Evolutionary conservation across 2,113 vertebrate species (phyloP).

Genomic region (Salvelinus namaycush): DNA sequence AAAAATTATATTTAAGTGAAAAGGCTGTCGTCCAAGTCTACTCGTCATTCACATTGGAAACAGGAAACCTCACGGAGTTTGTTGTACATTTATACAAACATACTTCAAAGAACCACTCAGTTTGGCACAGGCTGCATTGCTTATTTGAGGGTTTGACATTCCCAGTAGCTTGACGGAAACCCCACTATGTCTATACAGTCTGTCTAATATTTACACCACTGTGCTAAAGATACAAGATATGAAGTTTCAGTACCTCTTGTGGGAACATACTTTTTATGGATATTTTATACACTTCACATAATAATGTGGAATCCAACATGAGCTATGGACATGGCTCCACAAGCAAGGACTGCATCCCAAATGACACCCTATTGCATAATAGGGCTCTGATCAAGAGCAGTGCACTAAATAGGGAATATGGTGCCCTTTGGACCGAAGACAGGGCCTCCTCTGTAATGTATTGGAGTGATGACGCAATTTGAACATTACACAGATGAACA

Average conservation of each 20-base stretch:
- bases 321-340: not conserved
- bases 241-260: not conserved
- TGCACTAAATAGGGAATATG: too few species aligned
- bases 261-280: slow-evolving; percentile 5
- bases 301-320: slow-evolving; percentile 8
- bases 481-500: slow-evolving; percentile 58
- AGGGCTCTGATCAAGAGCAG: too few species aligned
- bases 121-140: not conserved
- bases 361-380: too few species aligned
- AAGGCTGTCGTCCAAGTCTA: not conserved
- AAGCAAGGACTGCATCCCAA: too few species aligned
- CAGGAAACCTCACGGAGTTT: too few species aligned
- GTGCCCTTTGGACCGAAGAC: too few species aligned
- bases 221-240: not conserved
- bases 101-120: not conserved
- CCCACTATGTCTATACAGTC: not conserved
- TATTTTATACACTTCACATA: not conserved
- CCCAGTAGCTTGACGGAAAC: not conserved
- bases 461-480: slow-evolving; percentile 56
- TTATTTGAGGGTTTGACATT: not conserved
- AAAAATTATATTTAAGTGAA: not conserved
- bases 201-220: not conserved
- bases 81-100: not conserved
- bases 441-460: not conserved
- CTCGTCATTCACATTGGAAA: not conserved